These are phyloP conservation scores for Threskiornis aethiopicus DNA, from an alignment of 2,797 vertebrate genomes.

Conservation along the genomic window DNA sequence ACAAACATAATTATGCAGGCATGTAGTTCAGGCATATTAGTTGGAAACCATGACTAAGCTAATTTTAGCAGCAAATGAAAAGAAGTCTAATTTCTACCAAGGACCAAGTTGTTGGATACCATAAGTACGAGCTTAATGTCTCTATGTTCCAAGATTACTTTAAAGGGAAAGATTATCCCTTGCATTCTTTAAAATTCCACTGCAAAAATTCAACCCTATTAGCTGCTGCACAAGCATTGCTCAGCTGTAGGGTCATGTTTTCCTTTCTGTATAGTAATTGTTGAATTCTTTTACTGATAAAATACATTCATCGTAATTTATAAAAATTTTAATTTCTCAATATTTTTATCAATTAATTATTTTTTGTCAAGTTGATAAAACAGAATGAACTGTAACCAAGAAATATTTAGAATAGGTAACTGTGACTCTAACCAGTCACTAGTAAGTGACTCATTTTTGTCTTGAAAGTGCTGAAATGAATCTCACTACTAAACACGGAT, in stretches of 20 bases:
- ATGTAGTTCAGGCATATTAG: background rate
- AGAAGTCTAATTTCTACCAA: background rate
- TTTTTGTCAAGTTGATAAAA: background rate
- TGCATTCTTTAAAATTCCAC: background rate
- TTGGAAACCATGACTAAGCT: background rate
- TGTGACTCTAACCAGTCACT: background rate
- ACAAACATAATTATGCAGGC: background rate
- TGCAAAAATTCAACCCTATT: background rate
- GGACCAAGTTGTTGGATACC: background rate
- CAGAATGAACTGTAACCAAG: background rate
- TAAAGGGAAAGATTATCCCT: background rate
- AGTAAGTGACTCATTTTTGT: background rate
- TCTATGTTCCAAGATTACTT: background rate
- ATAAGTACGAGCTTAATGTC: background rate
- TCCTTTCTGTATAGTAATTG: background rate
- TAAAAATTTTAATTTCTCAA: background rate
- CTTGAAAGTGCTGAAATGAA: background rate
- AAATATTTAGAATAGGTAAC: background rate
- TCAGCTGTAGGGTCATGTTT: background rate
- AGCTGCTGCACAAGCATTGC: background rate
- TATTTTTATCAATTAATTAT: background rate
- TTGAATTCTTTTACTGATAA: background rate
- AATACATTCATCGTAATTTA: background rate
- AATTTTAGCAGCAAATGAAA: constrained; percentile 15
- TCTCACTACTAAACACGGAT: background rate